Base-by-base conservation (phyloP, 1,140 invertebrate species). In the Trissolcus basalis region DNA sequence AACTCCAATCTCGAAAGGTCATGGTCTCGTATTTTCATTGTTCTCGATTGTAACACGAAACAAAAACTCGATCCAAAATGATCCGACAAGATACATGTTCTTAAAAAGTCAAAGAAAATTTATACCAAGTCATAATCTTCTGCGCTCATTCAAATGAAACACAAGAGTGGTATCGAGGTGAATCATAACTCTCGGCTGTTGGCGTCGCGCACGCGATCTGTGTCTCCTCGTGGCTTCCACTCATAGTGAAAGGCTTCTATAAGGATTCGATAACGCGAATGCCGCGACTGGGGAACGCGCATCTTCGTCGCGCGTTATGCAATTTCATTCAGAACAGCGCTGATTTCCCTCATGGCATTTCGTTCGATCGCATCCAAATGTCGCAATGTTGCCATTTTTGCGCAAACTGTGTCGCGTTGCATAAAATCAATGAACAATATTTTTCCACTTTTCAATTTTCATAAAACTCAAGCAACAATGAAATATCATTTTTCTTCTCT, bases 241-340 rank as follows among this genome's bases (percentile, higher is more conserved):
- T 70, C 60, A 27, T 27, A 55, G 81, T 82, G 82, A 84, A 84
- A 82, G 82, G 82, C 13, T 77, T 51, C 19, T 27, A 13, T 50
- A 78, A 73, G 58, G 50, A 67, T 78, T 65, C 64, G 19, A 60
- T 65, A 60, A 9, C 68, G 36, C 39, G 65, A 81, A 82, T 76
- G 78, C 71, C 72, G 36, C 36, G 70, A 47, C 11, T 33, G 44
- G 33, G 16, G 43, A 63, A 49, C 11, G 65, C 64, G 73, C 78
- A 74, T 82, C 79, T 73, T 70, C 69, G 27, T 43, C 54, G 41
- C 59, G 47, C 39, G 69, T 82, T 83, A 74, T 61, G 78, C 77
- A 81, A 83, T 74, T 63, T 80, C 80, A 81, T 80, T 82, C 71
- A 76, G 54, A 36, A 1, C 45, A 51, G 10, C 13, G 48, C 56